Base-by-base conservation (phyloP, 2,888 invertebrate species). In the Rhagonycha lutea region DNA sequence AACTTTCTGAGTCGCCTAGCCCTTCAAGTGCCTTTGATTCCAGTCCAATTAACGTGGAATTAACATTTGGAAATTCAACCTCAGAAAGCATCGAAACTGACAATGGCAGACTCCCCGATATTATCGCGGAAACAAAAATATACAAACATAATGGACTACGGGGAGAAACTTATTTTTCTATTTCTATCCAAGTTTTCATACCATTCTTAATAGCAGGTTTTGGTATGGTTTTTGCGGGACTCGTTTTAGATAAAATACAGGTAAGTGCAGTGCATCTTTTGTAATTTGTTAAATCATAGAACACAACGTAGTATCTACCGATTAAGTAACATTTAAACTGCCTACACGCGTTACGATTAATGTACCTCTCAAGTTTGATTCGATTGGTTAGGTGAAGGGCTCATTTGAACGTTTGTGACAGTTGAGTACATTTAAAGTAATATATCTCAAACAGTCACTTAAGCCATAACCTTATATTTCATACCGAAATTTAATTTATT, bases 221-320 rank as follows among this genome's bases (percentile, higher is more conserved):
- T 84, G 94, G 94, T 68, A 95, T 94, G 92, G 94, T 95, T 28
- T 92, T 92, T 78, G 94, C 95, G 77, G 95, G 95, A 71, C 88
- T 94, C 77, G 93, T 94, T 62, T 89, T 95, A 75, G 94, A 94
- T 86, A 88, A 90, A 81, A 94, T 94, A 79, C 93, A 94, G 89
- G 93, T 92, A 86, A 69, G 69, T 24, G 12, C 8, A 69, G 69
- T 24, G 12, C 8, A 28, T 28, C 28, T 28, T 8, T 28, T 28
- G 9, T 62, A 4, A 8, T 28, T 28, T 28, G 8, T 28, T 0
- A 28, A 28, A 28, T 28, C 9, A 1, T 28, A 28, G 28, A 28
- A 7, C 47, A 47, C 12, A 14, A 14, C 12, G 4, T 62, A 62
- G 24, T 14, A 23, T 11, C 12, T 9, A 14, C 14, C 24, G 9